Base-by-base conservation (phyloP, 2,797 vertebrate genomes). In the Peromyscus nudipes region DNA sequence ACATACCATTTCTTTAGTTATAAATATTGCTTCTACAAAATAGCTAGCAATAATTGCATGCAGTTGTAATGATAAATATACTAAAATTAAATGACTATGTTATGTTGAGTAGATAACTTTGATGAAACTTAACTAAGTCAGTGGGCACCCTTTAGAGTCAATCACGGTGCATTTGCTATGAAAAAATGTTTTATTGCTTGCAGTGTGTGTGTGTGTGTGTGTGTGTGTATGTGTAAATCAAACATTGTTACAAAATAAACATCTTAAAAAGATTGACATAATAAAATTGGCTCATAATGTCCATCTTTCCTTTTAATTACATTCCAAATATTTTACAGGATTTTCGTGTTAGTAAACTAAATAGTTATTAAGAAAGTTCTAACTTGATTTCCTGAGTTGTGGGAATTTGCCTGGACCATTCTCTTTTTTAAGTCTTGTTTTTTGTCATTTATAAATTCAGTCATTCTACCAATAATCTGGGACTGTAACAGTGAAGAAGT, bases 81-180 rank as follows among this genome's bases (percentile, higher is more conserved):
- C 92, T 65, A 80, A 93, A 96, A 64, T 77, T 27, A 60, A 89
- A 64, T 96, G 95, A 96, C 75, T 97, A 90, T 11, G 40, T 67
- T 85, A 52, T 96, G 11, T 95, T 93, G 93, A 1, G 93, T 94
- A 88, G 34, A 75, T 94, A 34, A 92, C 89, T 85, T 97, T 97
- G 97, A 98, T 97, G 76, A 97, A 98, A 91, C 82, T 97, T 97
- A 97, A 98, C 97, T 84, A 97, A 97, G 96, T 97, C 94, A 40
- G 60, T 96, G 79, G 57, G 75, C 55, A 91, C 17, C 17, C 94
- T 95, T 88, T 91, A 95, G 34, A 83, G 93, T 77, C 14, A 82
- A 40, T 93, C n/a, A 93, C 13, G 34, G 62, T 81, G 0, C 14
- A 49, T 94, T 96, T 91, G 37, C 21, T 90, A 84, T 77, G 52